phyloP scores from a whole-genome alignment of 2,113 vertebrate genomes.

The Leucopsar rothschildi region DNA sequence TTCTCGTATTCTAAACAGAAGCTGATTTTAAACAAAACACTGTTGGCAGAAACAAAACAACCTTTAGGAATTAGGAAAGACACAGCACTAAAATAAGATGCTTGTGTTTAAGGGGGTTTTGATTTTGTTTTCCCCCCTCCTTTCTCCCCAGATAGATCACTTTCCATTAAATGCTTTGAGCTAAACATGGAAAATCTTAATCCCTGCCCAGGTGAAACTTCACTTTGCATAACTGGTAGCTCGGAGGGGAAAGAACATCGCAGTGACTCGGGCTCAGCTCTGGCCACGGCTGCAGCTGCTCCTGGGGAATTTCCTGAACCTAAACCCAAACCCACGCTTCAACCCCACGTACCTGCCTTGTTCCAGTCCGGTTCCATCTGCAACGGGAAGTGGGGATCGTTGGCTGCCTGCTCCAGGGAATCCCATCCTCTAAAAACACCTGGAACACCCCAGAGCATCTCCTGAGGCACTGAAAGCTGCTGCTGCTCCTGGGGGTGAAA shows the following conservation, averaged over 20 bases:
- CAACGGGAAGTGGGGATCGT: rapidly evolving
- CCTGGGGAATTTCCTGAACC: not conserved
- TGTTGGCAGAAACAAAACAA: not conserved
- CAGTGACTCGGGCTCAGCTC: not conserved
- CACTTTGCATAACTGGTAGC: not conserved
- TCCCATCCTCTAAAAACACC: not conserved
- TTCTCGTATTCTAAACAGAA: not conserved
- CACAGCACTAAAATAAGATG: not conserved
- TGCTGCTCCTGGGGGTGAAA: not conserved
- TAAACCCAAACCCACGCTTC: not conserved
- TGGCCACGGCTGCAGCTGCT: not conserved
- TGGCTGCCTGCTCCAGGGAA: not conserved
- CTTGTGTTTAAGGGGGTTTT: not conserved
- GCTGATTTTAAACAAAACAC: conserved; percentile 3
- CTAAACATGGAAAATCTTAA: not conserved
- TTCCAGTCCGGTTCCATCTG: rapidly evolving
- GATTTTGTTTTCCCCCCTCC: not conserved
- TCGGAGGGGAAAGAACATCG: not conserved
- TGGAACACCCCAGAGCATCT: not conserved
- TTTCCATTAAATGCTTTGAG: not conserved
- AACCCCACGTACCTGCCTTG: rapidly evolving
- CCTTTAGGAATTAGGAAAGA: not conserved
- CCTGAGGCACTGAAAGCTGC: rapidly evolving
- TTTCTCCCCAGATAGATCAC: not conserved
- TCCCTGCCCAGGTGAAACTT: not conserved